Evolutionary conservation across 2,113 vertebrate genomes (phyloP).

Genomic region (Anguilla japonica): DNA sequence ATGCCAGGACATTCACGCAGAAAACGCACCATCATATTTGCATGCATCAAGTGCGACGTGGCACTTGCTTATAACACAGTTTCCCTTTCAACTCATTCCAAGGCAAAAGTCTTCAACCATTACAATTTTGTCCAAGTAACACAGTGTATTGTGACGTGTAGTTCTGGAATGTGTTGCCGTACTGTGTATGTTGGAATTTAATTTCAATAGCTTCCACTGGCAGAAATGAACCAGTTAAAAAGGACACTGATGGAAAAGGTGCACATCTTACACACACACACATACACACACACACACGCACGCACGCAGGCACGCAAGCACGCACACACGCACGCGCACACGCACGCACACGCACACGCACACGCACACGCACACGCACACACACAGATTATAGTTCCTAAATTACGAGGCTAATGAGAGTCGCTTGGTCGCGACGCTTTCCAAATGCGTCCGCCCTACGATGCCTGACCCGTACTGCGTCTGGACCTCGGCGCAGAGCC

Average conservation of each 20-base stretch:
- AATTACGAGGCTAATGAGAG: background rate
- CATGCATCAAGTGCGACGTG: too few species aligned
- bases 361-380: background rate
- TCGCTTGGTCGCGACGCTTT: background rate
- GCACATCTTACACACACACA: background rate
- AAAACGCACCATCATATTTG: background rate
- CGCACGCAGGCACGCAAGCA: too few species aligned
- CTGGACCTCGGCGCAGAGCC: background rate
- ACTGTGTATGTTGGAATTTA: too few species aligned
- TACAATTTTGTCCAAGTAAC: background rate
- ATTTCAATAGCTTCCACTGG: background rate
- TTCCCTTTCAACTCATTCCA: too few species aligned
- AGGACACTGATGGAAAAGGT: background rate
- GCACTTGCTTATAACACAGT: too few species aligned
- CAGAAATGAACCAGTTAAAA: background rate
- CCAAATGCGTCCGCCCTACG: background rate
- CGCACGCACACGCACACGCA: background rate
- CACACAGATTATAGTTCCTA: background rate
- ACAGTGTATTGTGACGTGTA: background rate
- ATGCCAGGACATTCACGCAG: too few species aligned
- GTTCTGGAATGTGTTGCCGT: background rate
- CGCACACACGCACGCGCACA: background rate
- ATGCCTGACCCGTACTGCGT: background rate
- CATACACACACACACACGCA: too few species aligned
- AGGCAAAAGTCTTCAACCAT: background rate